These are phyloP conservation scores for Onchidella celtica DNA, from an alignment of 2,888 invertebrate genomes.

Conservation along the genomic window DNA sequence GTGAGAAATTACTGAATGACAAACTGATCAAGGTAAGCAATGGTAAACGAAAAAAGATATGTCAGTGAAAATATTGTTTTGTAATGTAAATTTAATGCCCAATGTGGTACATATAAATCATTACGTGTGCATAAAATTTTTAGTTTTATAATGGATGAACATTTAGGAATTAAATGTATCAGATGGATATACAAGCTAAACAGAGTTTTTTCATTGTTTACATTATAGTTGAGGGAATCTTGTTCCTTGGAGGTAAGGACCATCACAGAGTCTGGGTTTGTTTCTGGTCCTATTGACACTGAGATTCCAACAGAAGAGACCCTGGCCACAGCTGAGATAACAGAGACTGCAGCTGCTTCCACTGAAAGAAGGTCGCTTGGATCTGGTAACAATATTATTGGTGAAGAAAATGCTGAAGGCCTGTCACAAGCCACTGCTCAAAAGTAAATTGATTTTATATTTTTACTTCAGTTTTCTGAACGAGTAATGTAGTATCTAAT, in stretches of 20 bases:
- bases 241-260: neutral
- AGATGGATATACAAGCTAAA: too few species aligned
- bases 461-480: too few species aligned
- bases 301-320: neutral
- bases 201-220: too few species aligned
- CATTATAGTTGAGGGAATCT: neutral
- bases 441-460: too few species aligned
- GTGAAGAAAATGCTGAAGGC: neutral
- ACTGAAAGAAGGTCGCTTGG: neutral
- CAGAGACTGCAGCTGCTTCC: neutral
- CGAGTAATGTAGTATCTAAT: too few species aligned
- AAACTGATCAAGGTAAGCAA: constrained; percentile 62
- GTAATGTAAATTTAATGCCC: too few species aligned
- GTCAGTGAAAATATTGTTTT: too few species aligned
- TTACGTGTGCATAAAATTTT: too few species aligned
- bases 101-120: too few species aligned
- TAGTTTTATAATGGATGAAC: too few species aligned
- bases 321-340: neutral
- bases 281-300: neutral
- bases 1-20: constrained; percentile 61
- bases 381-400: constrained; percentile 16
- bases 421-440: neutral
- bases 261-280: constrained; percentile 13
- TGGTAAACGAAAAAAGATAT: neutral
- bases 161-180: too few species aligned